A percentile compares a stretch with the other conserved stretches of the same genome.
phyloP scores from a whole-genome alignment of 1,140 invertebrate genomes.

The Lepidurus packardi region DNA sequence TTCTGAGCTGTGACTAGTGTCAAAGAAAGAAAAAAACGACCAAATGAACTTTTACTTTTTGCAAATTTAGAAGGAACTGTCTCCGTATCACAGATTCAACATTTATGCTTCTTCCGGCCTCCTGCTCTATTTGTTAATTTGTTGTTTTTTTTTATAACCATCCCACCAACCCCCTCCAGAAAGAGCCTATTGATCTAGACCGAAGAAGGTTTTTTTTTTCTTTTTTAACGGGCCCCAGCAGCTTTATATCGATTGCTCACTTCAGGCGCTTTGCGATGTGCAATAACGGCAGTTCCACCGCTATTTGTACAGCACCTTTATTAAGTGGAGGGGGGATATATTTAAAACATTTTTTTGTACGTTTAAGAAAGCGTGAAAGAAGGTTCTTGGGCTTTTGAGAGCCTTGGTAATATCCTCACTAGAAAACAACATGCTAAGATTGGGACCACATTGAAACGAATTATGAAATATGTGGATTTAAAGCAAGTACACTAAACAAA shows the following conservation, averaged over 20 bases:
- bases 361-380: too few relatives aligned
- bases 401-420: too few relatives aligned
- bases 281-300: not conserved
- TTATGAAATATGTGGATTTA: too few relatives aligned
- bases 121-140: not conserved
- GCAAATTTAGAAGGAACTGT: not conserved
- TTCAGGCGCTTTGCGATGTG: not conserved
- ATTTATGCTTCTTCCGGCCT: not conserved
- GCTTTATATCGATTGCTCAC: constrained; percentile 10
- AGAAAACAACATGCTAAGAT: too few relatives aligned
- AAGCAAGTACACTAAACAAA: not conserved
- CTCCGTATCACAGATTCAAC: not conserved
- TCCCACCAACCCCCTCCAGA: not conserved
- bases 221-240: not conserved
- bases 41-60: too few relatives aligned
- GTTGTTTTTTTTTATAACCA: not conserved
- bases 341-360: too few relatives aligned
- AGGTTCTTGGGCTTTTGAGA: too few relatives aligned
- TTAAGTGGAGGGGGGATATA: too few relatives aligned
- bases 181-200: not conserved
- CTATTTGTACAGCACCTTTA: too few relatives aligned
- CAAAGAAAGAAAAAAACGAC: too few relatives aligned
- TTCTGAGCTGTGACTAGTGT: not conserved
- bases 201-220: not conserved
- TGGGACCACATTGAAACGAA: too few relatives aligned